These are phyloP conservation scores for Cyclophora punctaria DNA, from an alignment of 2,888 invertebrate genomes.

Conservation along the genomic window DNA sequence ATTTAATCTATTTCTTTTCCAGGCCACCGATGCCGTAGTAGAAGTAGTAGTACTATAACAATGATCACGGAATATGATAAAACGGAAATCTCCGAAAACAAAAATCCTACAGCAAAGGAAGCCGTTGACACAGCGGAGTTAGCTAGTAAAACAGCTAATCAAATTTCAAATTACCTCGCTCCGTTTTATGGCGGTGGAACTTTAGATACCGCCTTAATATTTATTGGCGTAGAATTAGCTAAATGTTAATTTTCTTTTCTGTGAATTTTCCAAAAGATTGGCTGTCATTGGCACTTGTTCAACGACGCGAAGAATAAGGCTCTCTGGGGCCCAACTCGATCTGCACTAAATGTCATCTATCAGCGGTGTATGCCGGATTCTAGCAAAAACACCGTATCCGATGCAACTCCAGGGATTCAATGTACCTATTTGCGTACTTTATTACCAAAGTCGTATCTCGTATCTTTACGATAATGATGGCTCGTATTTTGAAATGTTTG, in stretches of 20 bases:
- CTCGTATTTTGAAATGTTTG: too few relatives aligned
- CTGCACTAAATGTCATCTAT: constrained; percentile 66
- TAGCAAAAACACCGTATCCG: constrained; percentile 46
- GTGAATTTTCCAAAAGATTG: constrained; percentile 45
- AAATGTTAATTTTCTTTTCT: constrained; percentile 22
- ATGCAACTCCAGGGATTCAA: constrained; percentile 45
- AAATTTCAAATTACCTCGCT: constrained; percentile 4
- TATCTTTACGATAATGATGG: not conserved
- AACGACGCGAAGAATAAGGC: constrained; percentile 58
- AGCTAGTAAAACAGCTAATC: constrained; percentile 1
- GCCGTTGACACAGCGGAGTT: not conserved
- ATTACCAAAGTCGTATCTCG: not conserved
- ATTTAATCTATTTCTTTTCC: not conserved
- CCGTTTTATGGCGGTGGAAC: constrained; percentile 3
- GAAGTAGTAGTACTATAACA: constrained; percentile 19
- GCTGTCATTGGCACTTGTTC: constrained; percentile 63
- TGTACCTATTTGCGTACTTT: constrained; percentile 5
- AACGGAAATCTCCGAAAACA: constrained; percentile 1
- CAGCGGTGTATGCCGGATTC: constrained; percentile 51
- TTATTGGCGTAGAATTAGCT: constrained; percentile 8
- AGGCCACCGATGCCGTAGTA: constrained; percentile 2
- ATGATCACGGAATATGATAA: not conserved
- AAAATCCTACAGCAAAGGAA: not conserved
- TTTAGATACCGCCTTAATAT: constrained; percentile 6
- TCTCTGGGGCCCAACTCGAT: constrained; percentile 64